phyloP scores from a whole-genome alignment of 2,113 vertebrate species.

The Platichthys stellatus region DNA sequence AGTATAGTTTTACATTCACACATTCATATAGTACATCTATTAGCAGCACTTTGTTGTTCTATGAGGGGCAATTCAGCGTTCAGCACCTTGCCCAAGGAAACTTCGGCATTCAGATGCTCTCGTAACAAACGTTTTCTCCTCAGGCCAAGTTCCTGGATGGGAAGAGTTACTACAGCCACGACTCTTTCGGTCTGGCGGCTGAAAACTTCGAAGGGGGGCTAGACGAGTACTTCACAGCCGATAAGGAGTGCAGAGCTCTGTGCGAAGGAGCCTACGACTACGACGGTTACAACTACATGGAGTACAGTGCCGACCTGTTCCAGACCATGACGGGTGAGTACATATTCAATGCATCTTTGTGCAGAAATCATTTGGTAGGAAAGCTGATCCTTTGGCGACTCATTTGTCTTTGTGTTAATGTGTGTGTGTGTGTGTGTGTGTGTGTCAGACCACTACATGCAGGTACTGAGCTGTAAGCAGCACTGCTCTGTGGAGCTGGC shows the following conservation, averaged over 20 bases:
- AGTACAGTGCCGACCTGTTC: slow-evolving; percentile 94
- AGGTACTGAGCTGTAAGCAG: slow-evolving; percentile 94
- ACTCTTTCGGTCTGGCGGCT: slow-evolving; percentile 82
- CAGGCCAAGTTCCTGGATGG: slow-evolving; percentile 89
- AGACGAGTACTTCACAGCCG: slow-evolving; percentile 83
- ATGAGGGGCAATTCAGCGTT: no score
- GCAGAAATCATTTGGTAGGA: neutral
- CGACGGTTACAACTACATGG: slow-evolving; percentile 97
- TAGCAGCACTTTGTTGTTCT: no score
- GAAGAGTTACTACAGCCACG: slow-evolving; percentile 87
- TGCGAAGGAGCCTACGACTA: slow-evolving; percentile 94
- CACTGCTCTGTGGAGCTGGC: slow-evolving; percentile 89
- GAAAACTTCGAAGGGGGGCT: slow-evolving; percentile 88
- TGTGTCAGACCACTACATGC: slow-evolving; percentile 91
- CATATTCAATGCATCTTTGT: neutral
- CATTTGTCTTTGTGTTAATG: neutral
- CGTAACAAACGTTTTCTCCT: neutral
- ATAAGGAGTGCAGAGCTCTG: slow-evolving; percentile 87
- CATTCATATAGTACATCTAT: no score
- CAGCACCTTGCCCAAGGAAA: no score
- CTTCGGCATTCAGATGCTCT: no score
- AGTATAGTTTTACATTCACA: no score
- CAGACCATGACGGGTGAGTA: slow-evolving; percentile 90
- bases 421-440: slow-evolving; percentile 19
- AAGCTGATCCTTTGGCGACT: neutral